These are phyloP conservation scores for Syndactyla subalaris DNA, from an alignment of 2,797 vertebrate species.

Conservation along the genomic window DNA sequence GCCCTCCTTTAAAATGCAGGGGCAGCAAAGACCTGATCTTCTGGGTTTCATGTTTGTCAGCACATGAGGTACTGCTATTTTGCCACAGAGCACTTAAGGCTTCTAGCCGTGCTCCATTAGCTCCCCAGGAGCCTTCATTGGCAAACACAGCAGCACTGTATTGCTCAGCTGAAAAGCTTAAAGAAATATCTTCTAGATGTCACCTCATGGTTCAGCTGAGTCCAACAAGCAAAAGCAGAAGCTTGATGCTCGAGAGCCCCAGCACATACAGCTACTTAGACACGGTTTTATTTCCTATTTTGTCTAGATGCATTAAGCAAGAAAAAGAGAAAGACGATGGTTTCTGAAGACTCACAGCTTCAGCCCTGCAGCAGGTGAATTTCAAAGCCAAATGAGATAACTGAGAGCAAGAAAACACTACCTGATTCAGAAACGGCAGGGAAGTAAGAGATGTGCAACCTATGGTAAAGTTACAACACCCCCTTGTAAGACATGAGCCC, in stretches of 20 bases:
- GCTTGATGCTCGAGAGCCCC: not conserved
- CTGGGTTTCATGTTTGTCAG: not conserved
- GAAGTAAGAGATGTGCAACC: not conserved
- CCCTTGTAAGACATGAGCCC: not conserved
- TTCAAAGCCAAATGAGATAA: not conserved
- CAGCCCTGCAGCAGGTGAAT: not conserved
- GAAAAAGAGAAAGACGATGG: not conserved
- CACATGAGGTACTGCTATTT: not conserved
- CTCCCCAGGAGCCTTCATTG: not conserved
- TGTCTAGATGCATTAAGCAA: not conserved
- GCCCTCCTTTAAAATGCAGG: not conserved
- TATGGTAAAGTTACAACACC: not conserved
- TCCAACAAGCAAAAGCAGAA: not conserved
- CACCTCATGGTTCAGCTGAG: not conserved
- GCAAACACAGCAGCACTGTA: not conserved
- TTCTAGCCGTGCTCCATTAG: not conserved
- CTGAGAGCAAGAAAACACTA: not conserved
- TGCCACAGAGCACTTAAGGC: not conserved
- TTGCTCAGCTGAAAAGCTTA: not conserved
- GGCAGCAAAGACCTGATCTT: not conserved
- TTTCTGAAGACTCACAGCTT: not conserved
- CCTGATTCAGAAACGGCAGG: not conserved
- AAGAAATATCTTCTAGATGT: not conserved
- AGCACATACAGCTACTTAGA: not conserved
- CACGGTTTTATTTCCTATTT: not conserved